phyloP scores from a whole-genome alignment of 2,888 invertebrate genomes.

The Amaurobius ferox region DNA sequence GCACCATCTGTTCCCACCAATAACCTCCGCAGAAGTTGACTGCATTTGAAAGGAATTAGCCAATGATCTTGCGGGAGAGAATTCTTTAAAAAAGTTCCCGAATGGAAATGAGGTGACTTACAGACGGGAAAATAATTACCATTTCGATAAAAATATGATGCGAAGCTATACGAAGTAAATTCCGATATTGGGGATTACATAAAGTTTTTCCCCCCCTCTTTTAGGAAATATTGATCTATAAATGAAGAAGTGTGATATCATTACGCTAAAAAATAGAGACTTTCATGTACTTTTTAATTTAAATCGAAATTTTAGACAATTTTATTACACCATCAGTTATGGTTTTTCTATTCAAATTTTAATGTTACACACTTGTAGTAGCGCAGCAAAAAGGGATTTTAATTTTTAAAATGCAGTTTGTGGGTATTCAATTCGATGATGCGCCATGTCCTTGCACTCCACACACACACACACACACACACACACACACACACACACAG shows the following conservation, averaged over 20 bases:
- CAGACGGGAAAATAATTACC: constrained; percentile 48
- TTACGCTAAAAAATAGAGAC: no score
- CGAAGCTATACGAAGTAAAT: constrained; percentile 8
- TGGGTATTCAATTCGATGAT: no score
- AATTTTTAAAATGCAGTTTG: no score
- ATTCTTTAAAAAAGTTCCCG: not conserved
- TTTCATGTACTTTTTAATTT: no score
- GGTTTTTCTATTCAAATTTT: no score
- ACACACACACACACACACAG: no score
- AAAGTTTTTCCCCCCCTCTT: not conserved
- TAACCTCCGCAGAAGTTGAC: constrained; percentile 11
- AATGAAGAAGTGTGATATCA: not conserved
- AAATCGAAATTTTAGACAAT: no score
- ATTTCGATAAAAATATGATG: constrained; percentile 23
- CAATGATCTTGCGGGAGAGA: constrained; percentile 24
- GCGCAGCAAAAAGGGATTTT: no score
- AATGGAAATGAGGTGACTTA: constrained; percentile 47
- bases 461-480: no score
- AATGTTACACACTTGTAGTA: no score
- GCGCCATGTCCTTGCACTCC: no score
- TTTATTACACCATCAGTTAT: no score
- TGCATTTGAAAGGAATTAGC: constrained; percentile 48
- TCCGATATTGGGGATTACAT: not conserved
- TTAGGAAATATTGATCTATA: not conserved
- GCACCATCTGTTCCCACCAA: constrained; percentile 38